These are phyloP conservation scores for Eulemur mongoz DNA, from an alignment of 2,797 vertebrate species.

Conservation along the genomic window DNA sequence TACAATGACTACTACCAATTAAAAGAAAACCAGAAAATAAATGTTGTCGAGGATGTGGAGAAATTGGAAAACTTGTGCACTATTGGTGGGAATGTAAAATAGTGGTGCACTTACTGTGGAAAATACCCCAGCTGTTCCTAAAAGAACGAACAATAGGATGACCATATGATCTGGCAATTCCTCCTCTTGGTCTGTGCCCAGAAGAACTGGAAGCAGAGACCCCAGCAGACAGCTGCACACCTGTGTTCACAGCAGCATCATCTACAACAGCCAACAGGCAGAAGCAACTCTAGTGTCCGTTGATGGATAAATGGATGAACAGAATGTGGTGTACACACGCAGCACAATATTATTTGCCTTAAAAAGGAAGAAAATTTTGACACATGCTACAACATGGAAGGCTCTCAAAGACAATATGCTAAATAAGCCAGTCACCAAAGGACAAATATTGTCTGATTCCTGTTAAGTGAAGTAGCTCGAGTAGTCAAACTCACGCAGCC, in stretches of 20 bases:
- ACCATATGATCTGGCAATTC: accelerated
- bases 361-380: not conserved
- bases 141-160: too few species aligned
- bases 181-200: accelerated
- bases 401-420: not conserved
- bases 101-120: not conserved
- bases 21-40: not conserved
- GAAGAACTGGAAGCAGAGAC: not conserved
- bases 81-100: not conserved
- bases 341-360: not conserved
- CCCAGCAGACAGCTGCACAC: accelerated
- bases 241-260: accelerated
- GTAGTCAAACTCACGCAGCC: not conserved
- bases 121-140: not conserved
- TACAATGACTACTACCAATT: not conserved
- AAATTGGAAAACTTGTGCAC: accelerated
- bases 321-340: accelerated
- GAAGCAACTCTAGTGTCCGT: accelerated
- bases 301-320: not conserved
- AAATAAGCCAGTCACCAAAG: not conserved
- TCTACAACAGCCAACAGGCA: accelerated
- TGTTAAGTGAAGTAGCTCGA: accelerated
- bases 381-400: accelerated
- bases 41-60: accelerated
- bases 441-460: accelerated